phyloP scores from a whole-genome alignment of 2,888 invertebrate species.

The Chalcosyrphus nemorum region DNA sequence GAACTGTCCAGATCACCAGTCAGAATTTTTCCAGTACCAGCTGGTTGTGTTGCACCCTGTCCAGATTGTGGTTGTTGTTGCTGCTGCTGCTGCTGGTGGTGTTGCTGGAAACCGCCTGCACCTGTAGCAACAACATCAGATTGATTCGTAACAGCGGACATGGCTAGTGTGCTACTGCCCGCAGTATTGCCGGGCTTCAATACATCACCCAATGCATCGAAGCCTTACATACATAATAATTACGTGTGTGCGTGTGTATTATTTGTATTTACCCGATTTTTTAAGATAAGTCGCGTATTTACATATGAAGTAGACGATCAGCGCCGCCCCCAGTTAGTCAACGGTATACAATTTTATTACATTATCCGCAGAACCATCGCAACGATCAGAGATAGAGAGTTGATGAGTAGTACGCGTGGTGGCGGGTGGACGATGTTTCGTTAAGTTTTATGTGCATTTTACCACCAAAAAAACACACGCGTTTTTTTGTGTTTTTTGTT shows the following conservation, averaged over 20 bases:
- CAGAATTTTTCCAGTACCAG: conserved; percentile 88
- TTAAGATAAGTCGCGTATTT: conserved; percentile 51
- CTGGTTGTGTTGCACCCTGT: conserved; percentile 81
- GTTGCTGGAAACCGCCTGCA: conserved; percentile 77
- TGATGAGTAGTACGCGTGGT: conserved; percentile 16
- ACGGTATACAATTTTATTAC: conserved; percentile 8
- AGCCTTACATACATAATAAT: conserved; percentile 82
- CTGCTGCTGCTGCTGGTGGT: conserved; percentile 77
- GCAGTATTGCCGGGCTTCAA: conserved; percentile 84
- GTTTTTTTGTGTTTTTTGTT: conserved; percentile 10
- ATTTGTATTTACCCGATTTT: conserved; percentile 52
- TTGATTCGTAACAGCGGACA: conserved; percentile 77
- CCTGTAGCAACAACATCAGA: conserved; percentile 81
- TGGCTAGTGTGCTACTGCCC: conserved; percentile 73
- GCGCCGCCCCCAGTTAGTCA: conserved; percentile 36
- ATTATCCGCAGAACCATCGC: conserved; percentile 41
- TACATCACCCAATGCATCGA: conserved; percentile 89
- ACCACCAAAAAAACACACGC: conserved; percentile 43
- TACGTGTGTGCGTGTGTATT: conserved; percentile 62
- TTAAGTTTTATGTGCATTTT: conserved; percentile 47
- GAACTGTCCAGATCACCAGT: conserved; percentile 97
- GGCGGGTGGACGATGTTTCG: not conserved
- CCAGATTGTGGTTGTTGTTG: conserved; percentile 80
- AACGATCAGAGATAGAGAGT: conserved; percentile 16
- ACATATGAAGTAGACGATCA: conserved; percentile 43